Evolutionary conservation across 2,888 invertebrate genomes (phyloP), one percentile per base, ranked within the genome.

Genomic region (Sycophila texana): DNA sequence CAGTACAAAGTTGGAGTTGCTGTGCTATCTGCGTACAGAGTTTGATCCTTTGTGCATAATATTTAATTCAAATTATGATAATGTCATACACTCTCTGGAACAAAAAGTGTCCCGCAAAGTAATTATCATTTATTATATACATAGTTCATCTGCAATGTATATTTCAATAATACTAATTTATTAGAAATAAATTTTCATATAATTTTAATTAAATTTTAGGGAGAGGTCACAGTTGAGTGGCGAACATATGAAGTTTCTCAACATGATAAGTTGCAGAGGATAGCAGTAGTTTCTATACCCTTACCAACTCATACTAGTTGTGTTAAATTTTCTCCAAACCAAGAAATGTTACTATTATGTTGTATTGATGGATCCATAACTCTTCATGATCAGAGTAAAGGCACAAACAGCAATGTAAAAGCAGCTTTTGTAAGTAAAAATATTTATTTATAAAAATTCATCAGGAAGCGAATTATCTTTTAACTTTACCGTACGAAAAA

Each of bases 331-430:
- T 95, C 94, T 86, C 94, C 94, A 0, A 93, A 95, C 86, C 95
- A 95, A 89, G 94, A 95, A 85, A 94, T 95, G 85, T 91, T 98
- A 12, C 91, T 97, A 39, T 90, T 96, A 63, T 96, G 96, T 12
- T 97, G 97, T 86, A 95, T 96, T 68, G 97, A 98, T 91, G 96
- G 96, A 5, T 94, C 96, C 3, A 90, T 98, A 81, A 95, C 95
- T 58, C 91, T 98, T 30, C 93, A 96, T 85, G 96, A 98, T 91
- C 93, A 94, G 79, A 91, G 92, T 39, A 93, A 94, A 82, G 95
- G 96, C 65, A 92, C 95, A 0, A 96, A 95, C 5, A 94, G 94
- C 87, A 93, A 94, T 20, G 93, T 95, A 4, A 95, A 95, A 89
- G 94, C 95, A 75, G 94, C 95, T 75, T 95, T 98, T 91, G 97